These are phyloP conservation scores for Castor canadensis DNA, from an alignment of 2,113 vertebrate genomes.

Conservation along the genomic window DNA sequence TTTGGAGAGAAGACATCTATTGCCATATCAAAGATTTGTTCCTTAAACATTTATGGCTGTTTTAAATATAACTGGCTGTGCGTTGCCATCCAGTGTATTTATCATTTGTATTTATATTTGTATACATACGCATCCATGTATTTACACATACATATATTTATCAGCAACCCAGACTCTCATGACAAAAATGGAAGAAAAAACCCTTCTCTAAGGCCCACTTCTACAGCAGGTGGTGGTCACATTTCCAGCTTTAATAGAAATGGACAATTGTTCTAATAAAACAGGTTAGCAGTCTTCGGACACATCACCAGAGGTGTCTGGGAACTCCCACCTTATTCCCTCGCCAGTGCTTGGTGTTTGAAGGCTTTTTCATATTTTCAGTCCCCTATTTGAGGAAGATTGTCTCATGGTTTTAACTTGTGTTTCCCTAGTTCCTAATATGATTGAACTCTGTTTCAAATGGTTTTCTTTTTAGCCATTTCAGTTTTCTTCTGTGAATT, in stretches of 20 bases:
- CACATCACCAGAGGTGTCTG: not conserved
- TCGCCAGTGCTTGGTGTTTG: not conserved
- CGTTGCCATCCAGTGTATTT: not conserved
- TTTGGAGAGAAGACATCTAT: not conserved
- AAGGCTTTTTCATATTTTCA: not conserved
- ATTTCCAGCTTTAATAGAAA: not conserved
- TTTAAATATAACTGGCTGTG: constrained; percentile 35
- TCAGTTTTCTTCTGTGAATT: not conserved
- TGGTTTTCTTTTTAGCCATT: not conserved
- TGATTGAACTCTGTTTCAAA: not conserved
- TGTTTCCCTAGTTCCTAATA: not conserved
- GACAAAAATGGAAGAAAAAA: not conserved
- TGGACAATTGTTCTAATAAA: not conserved
- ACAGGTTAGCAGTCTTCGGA: not conserved
- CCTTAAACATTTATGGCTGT: constrained; percentile 43
- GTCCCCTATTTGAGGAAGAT: not conserved
- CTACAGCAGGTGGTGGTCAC: not conserved
- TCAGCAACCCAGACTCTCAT: not conserved
- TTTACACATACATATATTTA: not conserved
- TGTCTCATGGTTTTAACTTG: not conserved
- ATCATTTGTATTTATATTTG: constrained; percentile 36
- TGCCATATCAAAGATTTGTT: constrained; percentile 17
- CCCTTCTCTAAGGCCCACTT: not conserved
- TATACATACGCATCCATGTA: not conserved
- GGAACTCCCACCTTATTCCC: no score